A percentile compares a stretch with the other conserved stretches of the same genome.
Evolutionary conservation across 2,888 invertebrate species (phyloP).

Genomic region (Didymodactylos carnosus): DNA sequence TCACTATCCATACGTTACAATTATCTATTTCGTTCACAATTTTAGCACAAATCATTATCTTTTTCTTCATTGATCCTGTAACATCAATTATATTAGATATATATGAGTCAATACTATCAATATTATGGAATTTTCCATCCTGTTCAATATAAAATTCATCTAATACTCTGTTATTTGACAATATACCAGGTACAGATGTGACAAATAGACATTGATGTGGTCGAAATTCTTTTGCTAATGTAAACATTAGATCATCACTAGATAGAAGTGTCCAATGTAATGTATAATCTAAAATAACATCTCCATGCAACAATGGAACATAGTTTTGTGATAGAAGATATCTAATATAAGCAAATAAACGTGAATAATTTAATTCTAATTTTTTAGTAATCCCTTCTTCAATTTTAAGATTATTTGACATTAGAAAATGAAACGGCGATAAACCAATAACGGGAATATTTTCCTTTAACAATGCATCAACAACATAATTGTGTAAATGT

Average conservation of each 20-base stretch:
- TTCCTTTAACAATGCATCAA: not conserved
- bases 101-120: not conserved
- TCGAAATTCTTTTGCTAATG: not conserved
- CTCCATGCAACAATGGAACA: not conserved
- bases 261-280: not conserved
- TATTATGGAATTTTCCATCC: no score
- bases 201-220: not conserved
- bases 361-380: not conserved
- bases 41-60: not conserved
- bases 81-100: not conserved
- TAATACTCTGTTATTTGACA: not conserved
- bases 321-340: not conserved
- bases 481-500: not conserved
- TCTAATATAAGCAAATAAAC: not conserved
- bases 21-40: not conserved
- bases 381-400: no score
- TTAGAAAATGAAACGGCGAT: not conserved
- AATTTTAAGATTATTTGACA: not conserved
- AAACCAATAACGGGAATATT: not conserved
- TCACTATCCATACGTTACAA: not conserved
- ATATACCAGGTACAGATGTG: not conserved
- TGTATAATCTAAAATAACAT: not conserved
- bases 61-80: not conserved
- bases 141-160: not conserved
- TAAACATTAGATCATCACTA: not conserved